phyloP scores from a whole-genome alignment of 2,888 invertebrate species.

The Graphium colonna region DNA sequence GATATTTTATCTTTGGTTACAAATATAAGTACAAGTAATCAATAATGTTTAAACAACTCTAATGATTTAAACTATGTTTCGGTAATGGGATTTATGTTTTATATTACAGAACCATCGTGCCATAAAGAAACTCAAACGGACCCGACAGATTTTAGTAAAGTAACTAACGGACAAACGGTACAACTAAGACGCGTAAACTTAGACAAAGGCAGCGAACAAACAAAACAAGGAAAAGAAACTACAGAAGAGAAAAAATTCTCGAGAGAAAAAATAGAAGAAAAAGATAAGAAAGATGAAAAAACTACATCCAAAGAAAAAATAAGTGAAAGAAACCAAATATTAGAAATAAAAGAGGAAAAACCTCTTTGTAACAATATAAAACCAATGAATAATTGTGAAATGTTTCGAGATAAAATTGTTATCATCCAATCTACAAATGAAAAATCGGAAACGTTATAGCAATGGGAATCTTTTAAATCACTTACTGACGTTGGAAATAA shows the following conservation, averaged over 20 bases:
- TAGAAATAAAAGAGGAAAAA: conserved; percentile 8
- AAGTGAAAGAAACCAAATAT: conserved; percentile 32
- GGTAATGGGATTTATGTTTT: too few species aligned
- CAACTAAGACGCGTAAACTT: conserved; percentile 28
- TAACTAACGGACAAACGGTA: conserved; percentile 56
- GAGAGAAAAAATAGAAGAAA: conserved; percentile 29
- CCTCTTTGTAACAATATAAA: conserved; percentile 24
- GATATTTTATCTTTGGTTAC: too few species aligned
- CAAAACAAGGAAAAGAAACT: conserved; percentile 20
- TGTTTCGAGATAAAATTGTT: conserved; percentile 6
- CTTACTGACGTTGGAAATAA: conserved; percentile 48
- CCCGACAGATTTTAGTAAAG: conserved; percentile 50
- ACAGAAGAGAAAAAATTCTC: conserved; percentile 33
- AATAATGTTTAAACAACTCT: too few species aligned
- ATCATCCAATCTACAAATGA: conserved; percentile 39
- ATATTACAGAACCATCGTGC: conserved; percentile 50
- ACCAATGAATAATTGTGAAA: conserved; percentile 26
- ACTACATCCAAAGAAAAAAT: conserved; percentile 39
- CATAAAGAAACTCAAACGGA: conserved; percentile 69
- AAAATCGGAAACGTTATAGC: conserved; percentile 64
- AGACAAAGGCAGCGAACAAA: conserved; percentile 30
- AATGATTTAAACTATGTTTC: too few species aligned
- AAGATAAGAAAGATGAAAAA: conserved; percentile 31
- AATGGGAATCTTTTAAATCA: conserved; percentile 61
- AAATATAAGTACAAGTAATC: too few species aligned